Evolutionary conservation across 2,888 invertebrate species (phyloP).

Genomic region (Drosophila austrosaltans): DNA sequence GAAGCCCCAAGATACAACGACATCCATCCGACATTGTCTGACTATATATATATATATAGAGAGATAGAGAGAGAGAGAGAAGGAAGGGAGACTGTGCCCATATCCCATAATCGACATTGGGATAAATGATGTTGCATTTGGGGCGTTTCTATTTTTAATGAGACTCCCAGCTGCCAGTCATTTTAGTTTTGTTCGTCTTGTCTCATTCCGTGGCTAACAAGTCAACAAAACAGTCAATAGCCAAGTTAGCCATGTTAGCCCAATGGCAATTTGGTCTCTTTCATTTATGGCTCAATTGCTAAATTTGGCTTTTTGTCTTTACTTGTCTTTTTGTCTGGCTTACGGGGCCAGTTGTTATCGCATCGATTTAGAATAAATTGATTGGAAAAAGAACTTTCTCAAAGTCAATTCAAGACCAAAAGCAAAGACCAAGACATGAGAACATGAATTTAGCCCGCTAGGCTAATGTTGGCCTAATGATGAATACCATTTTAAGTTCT

Average conservation of each 20-base stretch:
- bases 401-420: background rate
- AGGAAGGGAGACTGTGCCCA: background rate
- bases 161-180: conserved; percentile 62
- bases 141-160: conserved; percentile 66
- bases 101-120: conserved; percentile 4
- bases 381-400: conserved; percentile 37
- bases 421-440: too few relatives aligned
- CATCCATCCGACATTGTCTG: background rate
- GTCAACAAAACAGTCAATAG: background rate
- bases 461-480: conserved; percentile 27
- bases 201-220: conserved; percentile 2
- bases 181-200: conserved; percentile 23
- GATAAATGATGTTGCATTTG: conserved; percentile 48
- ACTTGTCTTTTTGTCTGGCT: background rate
- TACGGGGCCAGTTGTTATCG: conserved; percentile 52
- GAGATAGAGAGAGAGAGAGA: too few relatives aligned
- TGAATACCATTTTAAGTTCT: conserved; percentile 1
- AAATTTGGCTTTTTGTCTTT: conserved; percentile 57
- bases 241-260: conserved; percentile 10
- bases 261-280: conserved; percentile 56
- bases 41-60: too few relatives aligned
- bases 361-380: conserved; percentile 61
- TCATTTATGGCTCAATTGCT: conserved; percentile 75
- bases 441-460: conserved; percentile 5
- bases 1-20: conserved; percentile 50